A percentile compares a stretch with the other conserved stretches of the same genome.
Conservation (phyloP, 1,140 invertebrate genomes). For the Zaprionus kolodkinae region DNA sequence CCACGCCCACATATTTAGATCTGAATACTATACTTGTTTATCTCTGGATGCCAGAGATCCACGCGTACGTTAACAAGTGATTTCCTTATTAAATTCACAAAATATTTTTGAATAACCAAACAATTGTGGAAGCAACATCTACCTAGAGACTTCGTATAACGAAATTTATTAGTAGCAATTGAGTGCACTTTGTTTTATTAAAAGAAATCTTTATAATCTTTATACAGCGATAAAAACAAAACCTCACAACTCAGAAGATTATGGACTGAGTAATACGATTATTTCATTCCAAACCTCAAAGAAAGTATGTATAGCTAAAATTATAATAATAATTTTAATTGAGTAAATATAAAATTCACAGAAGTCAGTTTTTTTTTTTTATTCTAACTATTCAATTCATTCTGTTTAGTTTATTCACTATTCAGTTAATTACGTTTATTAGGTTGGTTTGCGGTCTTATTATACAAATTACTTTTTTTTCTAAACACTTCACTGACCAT, state of each 20-base stretch:
- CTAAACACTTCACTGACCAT: too few species aligned
- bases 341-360: background rate
- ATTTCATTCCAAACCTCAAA: background rate
- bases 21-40: background rate
- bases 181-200: slow-evolving; percentile 71
- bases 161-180: slow-evolving; percentile 71
- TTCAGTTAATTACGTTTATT: background rate
- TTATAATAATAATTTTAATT: background rate
- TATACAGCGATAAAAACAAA: slow-evolving; percentile 50
- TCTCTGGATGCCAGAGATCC: slow-evolving; percentile 10
- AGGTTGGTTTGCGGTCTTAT: background rate
- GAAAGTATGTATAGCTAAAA: background rate
- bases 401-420: background rate
- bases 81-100: slow-evolving; percentile 77
- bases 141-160: slow-evolving; percentile 29
- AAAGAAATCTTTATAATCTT: slow-evolving; percentile 70
- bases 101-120: slow-evolving; percentile 45
- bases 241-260: slow-evolving; percentile 15
- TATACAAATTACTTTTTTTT: background rate
- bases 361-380: background rate
- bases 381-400: background rate
- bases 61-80: slow-evolving; percentile 66
- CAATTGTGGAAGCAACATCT: slow-evolving; percentile 25
- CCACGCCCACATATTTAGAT: slow-evolving; percentile 19
- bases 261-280: slow-evolving; percentile 7